These are phyloP conservation scores for Planiliza haematocheilus DNA, from an alignment of 2,113 vertebrate species.

Conservation along the genomic window DNA sequence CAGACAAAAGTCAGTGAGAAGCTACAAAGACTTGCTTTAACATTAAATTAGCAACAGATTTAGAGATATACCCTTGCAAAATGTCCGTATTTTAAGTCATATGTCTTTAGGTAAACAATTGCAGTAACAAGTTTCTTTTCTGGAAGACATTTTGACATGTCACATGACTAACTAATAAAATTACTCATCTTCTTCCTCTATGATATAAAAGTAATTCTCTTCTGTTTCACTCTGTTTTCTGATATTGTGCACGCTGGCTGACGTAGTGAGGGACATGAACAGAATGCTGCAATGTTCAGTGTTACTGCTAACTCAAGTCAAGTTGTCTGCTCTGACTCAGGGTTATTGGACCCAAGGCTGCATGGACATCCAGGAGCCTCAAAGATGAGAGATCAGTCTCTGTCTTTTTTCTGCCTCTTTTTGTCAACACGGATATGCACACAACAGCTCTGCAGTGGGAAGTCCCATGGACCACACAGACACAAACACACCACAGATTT, in stretches of 20 bases:
- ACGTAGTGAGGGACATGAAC: background rate
- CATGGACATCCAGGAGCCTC: background rate
- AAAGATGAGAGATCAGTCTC: background rate
- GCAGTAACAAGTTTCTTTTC: too few relatives aligned
- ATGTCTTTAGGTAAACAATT: too few relatives aligned
- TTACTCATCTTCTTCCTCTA: too few relatives aligned
- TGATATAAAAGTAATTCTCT: too few relatives aligned
- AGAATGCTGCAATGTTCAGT: background rate
- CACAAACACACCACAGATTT: conserved; percentile 41
- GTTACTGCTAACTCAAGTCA: background rate
- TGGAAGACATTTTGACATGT: too few relatives aligned
- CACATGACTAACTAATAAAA: too few relatives aligned
- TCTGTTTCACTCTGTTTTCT: too few relatives aligned
- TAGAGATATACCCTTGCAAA: too few relatives aligned
- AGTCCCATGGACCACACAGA: conserved; percentile 57
- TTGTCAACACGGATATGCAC: conserved; percentile 13
- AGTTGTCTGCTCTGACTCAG: background rate
- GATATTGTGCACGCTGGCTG: background rate
- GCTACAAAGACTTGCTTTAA: too few relatives aligned
- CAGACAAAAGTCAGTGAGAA: too few relatives aligned
- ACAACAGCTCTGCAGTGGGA: conserved; percentile 22
- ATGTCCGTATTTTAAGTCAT: too few relatives aligned
- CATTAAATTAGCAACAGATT: too few relatives aligned
- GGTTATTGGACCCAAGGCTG: background rate
- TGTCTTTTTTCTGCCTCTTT: background rate